Base-by-base conservation (phyloP, 2,113 vertebrate genomes). In the Xenus cinereus region DNA sequence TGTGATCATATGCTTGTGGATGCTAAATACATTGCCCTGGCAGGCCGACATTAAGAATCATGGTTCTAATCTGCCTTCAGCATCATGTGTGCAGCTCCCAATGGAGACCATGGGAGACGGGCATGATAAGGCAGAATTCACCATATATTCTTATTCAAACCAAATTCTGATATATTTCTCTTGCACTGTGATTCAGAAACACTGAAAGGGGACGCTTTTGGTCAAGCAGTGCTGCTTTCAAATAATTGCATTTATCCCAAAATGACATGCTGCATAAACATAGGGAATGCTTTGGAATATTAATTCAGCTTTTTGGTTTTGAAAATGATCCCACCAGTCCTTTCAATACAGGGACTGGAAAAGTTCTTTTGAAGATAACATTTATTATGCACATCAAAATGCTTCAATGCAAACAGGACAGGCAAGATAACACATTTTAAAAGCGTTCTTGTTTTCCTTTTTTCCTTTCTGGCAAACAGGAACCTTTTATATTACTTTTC, bases 341-440 rank as follows among this genome's bases (percentile, higher is more conserved):
- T 68, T 94, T 97, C 91, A 92, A 41, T 94, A 89, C 53, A 62
- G 94, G 94, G 85, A 74, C 69, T 96, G 92, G 86, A 84, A 91
- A 95, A 94, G 64, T 94, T 87, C 84, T 95, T 97, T 50, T 94
- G 63, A 95, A 95, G 60, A 89, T 95, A 96, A 93, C 74, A 93
- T 89, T 95, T 97, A 95, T 95, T 96, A 87, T 59, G 90, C 72
- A 97, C 87, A 97, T 95, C 84, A 96, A 96, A 95, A 97, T 81
- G 96, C 83, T 97, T 94, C 85, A 98, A 93, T 98, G 97, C 92
- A 98, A 95, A 98, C 53, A 97, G 93, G 97, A 97, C 97, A 98
- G 87, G 96, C 94, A 98, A 97, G 90, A 78, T 97, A 93, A 97
- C 26, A 96, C 96, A 90, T 95, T 95, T 93, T 46, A 94, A 95